Base-by-base conservation (phyloP, 1,140 invertebrate genomes). In the Hirudo medicinalis region DNA sequence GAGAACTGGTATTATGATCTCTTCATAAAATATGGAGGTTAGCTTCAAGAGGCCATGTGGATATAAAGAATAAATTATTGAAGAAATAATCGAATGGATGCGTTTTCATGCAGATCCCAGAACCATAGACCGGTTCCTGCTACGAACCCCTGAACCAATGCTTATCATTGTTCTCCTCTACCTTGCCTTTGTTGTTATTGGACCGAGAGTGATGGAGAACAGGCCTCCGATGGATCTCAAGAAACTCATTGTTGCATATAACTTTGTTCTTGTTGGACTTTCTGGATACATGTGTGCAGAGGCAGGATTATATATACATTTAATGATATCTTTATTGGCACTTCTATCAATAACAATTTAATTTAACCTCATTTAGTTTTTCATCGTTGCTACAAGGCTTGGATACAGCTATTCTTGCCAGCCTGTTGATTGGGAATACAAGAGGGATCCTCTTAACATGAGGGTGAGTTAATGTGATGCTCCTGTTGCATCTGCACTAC, bases 11-110 rank as follows among this genome's bases (percentile, higher is more conserved):
- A 70, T 29, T 54, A 70, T 22, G 69, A 70, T 53, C 53, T 70
- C 6, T 70, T 70, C 69, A 70, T 70, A 27, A 70, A 70, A 54
- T 70, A 70, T 32, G 69, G 69, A 70, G 69, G 69, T 70, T 49
- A n/a, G 57, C 6, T 32, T 63, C 57, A 8, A n/a, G 19, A 63
- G 15, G 22, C 22, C 11, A n/a, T 11, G 22, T 63, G 11, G 22
- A 63, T 13, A 25, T 20, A 63, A 63, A 11, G 3, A 63, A 63
- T 63, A 32, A 15, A 32, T 63, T 57, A 9, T 9, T 57, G 9
- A n/a, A n/a, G 2, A 57, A n/a, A 13, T 63, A 15, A 32, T 22
- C 19, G 15, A 63, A n/a, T 19, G 9, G 15, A n/a, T 63, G 29
- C 57, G 0, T 63, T 63, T 13, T 32, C 67, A 15, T 32, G 36